Evolutionary conservation across 2,797 vertebrate genomes (phyloP).

Genomic region (Enteromius trimaculatus): DNA sequence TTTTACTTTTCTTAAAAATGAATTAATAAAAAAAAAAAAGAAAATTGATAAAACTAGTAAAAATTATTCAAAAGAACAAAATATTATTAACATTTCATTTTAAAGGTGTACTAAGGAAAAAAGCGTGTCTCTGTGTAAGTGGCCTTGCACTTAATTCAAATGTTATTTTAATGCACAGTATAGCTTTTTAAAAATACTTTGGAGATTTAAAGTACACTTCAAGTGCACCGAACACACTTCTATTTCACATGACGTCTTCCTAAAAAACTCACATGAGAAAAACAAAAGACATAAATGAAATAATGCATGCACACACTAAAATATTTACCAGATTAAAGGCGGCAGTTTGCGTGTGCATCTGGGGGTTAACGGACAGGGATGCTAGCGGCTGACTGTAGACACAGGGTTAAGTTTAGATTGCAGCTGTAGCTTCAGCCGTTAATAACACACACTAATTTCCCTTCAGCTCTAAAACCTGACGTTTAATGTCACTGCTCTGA

Average conservation of each 20-base stretch:
- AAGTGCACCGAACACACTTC: not conserved
- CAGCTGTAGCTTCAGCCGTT: constrained; percentile 49
- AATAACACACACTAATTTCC: constrained; percentile 69
- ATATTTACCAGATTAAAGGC: not conserved
- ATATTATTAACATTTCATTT: not conserved
- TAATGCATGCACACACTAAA: not conserved
- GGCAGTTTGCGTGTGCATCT: not conserved
- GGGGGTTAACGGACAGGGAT: not conserved
- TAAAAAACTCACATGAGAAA: not conserved
- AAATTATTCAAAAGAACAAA: not conserved
- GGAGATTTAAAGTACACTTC: not conserved
- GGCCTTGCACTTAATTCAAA: not conserved
- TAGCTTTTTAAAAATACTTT: not conserved
- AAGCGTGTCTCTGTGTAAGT: not conserved
- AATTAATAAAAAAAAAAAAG: not conserved
- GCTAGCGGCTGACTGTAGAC: not conserved
- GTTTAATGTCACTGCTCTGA: constrained; percentile 63
- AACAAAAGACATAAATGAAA: not conserved
- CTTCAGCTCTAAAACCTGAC: constrained; percentile 63
- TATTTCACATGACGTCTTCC: not conserved
- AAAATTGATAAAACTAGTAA: not conserved
- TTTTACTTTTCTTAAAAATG: not conserved
- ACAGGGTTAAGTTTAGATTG: constrained; percentile 1
- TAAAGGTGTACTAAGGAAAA: not conserved
- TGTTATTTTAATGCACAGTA: not conserved